Base-by-base conservation (phyloP, 2,888 invertebrate genomes). In the Erpobdella octoculata region DNA sequence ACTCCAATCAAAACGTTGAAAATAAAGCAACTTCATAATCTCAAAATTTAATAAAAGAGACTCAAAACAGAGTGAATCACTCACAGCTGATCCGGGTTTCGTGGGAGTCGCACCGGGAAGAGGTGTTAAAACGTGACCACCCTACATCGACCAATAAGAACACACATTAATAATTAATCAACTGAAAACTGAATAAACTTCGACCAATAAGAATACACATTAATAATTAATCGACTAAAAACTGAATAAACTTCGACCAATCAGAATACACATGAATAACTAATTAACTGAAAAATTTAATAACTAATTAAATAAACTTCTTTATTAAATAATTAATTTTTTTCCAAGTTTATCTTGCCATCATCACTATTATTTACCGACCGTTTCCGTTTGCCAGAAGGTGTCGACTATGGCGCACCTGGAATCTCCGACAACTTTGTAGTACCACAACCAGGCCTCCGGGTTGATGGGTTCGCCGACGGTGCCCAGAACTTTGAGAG, bases 381-480 rank as follows among this genome's bases (percentile, higher is more conserved):
- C 85, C 5, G 97, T 98, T 86, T 98, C 98, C 0, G 98, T 98
- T 85, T 98, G 98, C 97, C 97, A 98, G 85, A 94, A 98, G 0
- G 98, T 99, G 82, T 99, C 98, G 0, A 91, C 92, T 79, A 99
- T 90, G 71, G 95, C 92, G 84, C 86, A 86, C 9, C 80, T 78
- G 25, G 79, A 78, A 62, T 85, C 81, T 18, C 87, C 83, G 0
- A 84, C 77, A 25, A 85, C 82, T 70, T 79, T 78, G 83, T 93
- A 90, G 83, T 94, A 96, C 96, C 96, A 97, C 66, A 90, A 83
- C 96, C 96, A 97, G 0, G 96, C 96, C 83, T 96, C 96, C 0
- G 95, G 91, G 84, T 98, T 98, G 76, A 98, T 98, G 0, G 98
- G 98, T 83, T 99, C 98, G 0, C 98, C 98, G 0, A 98, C 98